phyloP scores from a whole-genome alignment of 2,797 vertebrate genomes.

The Melanotaenia trifasciata region DNA sequence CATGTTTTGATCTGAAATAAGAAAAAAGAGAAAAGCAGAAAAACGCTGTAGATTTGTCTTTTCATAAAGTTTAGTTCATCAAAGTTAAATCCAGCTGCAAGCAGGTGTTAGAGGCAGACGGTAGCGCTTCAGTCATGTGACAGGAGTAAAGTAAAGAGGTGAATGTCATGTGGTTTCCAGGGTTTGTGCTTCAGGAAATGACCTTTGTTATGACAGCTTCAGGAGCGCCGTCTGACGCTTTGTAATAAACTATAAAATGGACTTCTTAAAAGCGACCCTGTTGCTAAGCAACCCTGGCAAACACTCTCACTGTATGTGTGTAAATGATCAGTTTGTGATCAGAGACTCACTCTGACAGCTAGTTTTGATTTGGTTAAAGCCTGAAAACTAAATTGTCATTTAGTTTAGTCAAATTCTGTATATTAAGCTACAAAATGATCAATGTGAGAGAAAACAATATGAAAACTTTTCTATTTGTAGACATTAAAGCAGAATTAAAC shows the following conservation, averaged over 20 bases:
- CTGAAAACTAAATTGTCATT: background rate
- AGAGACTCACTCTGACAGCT: background rate
- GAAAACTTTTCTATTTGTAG: too few relatives aligned
- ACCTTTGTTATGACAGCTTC: conserved; percentile 70
- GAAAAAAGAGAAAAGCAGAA: conserved; percentile 24
- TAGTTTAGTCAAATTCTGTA: background rate
- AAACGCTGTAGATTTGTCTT: conserved; percentile 11
- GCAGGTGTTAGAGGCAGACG: conserved; percentile 4
- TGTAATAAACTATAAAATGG: conserved; percentile 64
- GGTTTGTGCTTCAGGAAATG: conserved; percentile 21
- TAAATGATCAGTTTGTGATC: conserved; percentile 2
- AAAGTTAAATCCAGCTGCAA: conserved; percentile 11
- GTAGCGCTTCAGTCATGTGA: conserved; percentile 65
- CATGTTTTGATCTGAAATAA: conserved; percentile 89
- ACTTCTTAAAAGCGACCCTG: background rate
- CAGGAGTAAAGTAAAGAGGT: conserved; percentile 8
- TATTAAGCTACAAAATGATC: too few relatives aligned
- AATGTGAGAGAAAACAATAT: too few relatives aligned
- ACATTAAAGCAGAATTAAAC: too few relatives aligned
- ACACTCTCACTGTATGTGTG: background rate
- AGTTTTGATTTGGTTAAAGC: background rate
- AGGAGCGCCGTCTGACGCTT: conserved; percentile 30
- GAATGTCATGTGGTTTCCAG: conserved; percentile 62
- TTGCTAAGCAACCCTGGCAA: conserved; percentile 25
- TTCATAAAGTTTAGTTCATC: background rate